phyloP scores from a whole-genome alignment of 2,797 vertebrate genomes.

The Pampus argenteus region DNA sequence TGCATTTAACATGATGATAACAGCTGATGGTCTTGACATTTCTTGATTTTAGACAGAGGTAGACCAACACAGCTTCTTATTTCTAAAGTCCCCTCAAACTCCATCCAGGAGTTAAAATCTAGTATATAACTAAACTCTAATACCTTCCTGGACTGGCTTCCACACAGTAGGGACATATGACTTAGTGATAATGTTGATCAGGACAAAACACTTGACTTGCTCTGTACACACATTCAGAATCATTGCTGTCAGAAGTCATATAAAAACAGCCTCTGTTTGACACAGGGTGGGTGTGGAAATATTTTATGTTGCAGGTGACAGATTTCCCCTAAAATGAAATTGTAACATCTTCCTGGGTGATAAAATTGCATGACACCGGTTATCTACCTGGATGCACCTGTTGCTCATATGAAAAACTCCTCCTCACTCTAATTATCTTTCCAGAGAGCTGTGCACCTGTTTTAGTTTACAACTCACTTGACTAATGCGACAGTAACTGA shows the following conservation, averaged over 20 bases:
- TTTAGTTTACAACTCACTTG: constrained; percentile 64
- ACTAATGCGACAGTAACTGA: constrained; percentile 31
- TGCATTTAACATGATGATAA: background rate
- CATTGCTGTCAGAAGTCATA: background rate
- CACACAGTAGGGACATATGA: background rate
- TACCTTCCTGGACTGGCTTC: background rate
- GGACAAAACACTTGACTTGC: background rate
- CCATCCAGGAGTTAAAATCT: background rate
- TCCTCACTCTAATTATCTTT: constrained; percentile 46
- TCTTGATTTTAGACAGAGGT: background rate
- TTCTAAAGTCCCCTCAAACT: background rate
- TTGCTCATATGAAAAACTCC: constrained; percentile 53
- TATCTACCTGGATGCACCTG: constrained; percentile 46
- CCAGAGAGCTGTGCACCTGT: constrained; percentile 62
- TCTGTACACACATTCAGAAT: background rate
- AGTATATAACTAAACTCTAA: no score
- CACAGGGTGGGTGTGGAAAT: background rate
- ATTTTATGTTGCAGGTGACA: constrained; percentile 6
- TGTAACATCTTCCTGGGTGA: background rate
- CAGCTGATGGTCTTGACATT: no score
- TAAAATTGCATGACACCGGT: constrained; percentile 22
- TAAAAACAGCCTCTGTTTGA: background rate
- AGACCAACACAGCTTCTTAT: background rate
- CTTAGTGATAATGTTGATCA: background rate
- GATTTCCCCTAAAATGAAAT: background rate